Conservation (phyloP, 2,888 invertebrate species). For the Saturnia japonica region DNA sequence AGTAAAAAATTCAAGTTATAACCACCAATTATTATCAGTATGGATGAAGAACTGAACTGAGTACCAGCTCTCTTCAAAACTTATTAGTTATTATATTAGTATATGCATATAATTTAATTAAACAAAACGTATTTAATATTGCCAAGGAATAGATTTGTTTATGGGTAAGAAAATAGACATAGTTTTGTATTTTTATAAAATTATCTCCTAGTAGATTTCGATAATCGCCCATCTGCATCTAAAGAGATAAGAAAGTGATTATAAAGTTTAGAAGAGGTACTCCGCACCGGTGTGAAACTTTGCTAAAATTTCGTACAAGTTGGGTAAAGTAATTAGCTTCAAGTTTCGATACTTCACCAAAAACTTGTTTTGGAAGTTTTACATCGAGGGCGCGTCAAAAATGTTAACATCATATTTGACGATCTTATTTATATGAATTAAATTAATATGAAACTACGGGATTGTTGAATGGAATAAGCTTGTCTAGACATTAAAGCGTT, state of each 20-base stretch:
- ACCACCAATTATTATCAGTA: too few relatives aligned
- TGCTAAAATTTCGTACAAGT: not conserved
- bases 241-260: not conserved
- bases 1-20: too few relatives aligned
- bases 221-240: constrained; percentile 1
- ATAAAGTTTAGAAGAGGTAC: constrained; percentile 5
- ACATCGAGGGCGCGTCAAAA: constrained; percentile 2
- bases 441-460: not conserved
- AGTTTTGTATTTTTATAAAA: not conserved
- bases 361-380: not conserved
- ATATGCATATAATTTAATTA: too few relatives aligned
- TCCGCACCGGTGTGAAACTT: not conserved
- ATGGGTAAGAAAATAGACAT: not conserved
- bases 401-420: constrained; percentile 6
- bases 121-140: too few relatives aligned
- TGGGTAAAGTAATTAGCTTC: constrained; percentile 8
- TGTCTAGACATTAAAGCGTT: not conserved
- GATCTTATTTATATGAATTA: not conserved
- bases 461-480: not conserved
- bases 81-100: too few relatives aligned
- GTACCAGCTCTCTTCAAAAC: too few relatives aligned
- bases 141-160: not conserved
- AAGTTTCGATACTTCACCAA: not conserved
- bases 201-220: constrained; percentile 1
- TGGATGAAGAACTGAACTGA: too few relatives aligned